These are phyloP conservation scores for Callopanchax toddi DNA, from an alignment of 2,113 vertebrate species.

Conservation along the genomic window DNA sequence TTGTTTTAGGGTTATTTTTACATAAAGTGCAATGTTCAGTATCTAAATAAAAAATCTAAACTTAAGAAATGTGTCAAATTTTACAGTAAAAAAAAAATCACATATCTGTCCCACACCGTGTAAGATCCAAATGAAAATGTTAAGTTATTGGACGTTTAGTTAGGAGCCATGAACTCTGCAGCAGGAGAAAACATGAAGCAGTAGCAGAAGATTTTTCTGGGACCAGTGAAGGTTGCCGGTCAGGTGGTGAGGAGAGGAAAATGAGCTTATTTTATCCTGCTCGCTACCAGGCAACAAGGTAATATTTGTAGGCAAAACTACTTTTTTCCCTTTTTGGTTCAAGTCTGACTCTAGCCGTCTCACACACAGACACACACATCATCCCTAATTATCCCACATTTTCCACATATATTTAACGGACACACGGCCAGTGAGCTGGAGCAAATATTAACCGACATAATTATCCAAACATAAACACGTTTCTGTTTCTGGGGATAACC, in stretches of 20 bases:
- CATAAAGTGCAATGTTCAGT: no score
- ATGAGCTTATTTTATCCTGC: slow-evolving; percentile 32
- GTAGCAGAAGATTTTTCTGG: background rate
- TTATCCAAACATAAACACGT: slow-evolving; percentile 16
- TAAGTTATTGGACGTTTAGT: no score
- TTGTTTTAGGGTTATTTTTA: no score
- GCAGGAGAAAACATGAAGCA: no score
- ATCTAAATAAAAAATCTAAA: no score
- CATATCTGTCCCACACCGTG: no score
- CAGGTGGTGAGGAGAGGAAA: slow-evolving; percentile 21
- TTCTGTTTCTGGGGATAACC: slow-evolving; percentile 68
- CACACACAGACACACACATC: background rate
- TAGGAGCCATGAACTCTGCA: no score
- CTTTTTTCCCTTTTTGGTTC: slow-evolving; percentile 53
- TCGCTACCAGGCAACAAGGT: slow-evolving; percentile 61
- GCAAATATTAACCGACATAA: background rate
- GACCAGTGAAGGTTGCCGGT: background rate
- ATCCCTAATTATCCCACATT: slow-evolving; percentile 5
- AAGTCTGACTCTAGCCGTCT: slow-evolving; percentile 20
- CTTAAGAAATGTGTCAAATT: no score
- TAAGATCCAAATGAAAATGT: no score
- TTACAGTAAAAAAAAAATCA: no score
- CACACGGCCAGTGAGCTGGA: background rate
- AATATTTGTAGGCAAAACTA: slow-evolving; percentile 56
- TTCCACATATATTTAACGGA: slow-evolving; percentile 1